Evolutionary conservation across 2,888 invertebrate species (phyloP), one percentile per base, ranked within the genome.

Genomic region (Acanthosepion lycidas): DNA sequence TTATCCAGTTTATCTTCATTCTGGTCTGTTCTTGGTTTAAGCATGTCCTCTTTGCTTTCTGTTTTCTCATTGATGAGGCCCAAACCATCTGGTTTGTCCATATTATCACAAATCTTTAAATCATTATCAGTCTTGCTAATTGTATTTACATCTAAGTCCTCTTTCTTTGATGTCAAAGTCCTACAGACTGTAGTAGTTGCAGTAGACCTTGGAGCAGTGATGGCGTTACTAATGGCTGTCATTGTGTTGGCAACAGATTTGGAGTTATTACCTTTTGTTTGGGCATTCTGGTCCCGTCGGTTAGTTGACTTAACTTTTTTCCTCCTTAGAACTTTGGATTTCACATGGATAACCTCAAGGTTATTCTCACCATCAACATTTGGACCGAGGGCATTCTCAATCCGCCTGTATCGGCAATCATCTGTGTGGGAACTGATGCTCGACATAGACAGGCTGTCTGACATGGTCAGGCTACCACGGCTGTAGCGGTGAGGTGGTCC

Each of bases 261-360:
- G 0, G 12, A n/a, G 6, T 6, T 48, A 51, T 92, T 49, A 9
- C 51, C 53, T 26, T 92, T 92, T 6, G 51, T 28, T 12, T 15
- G 15, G 28, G 51, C 1, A 18, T 92, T 55, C 15, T 28, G 28
- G 51, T 94, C 55, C 23, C 48, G 33, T 3, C 92, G 92, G 26
- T 23, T 42, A 6, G 5, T 49, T 9, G 49, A 53, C 93, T 95
- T 96, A 92, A 95, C 95, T 55, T 91, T 95, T 94, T 95, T 95
- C 26, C 55, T 91, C 94, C 94, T 95, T 95, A 94, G 94, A 28
- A 94, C 94, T 91, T 95, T 96, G 28, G 95, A 94, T 94, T 95
- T 96, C 51, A 96, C 95, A n/a, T 95, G 95, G 55, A 96, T 96
- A 93, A 96, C 96, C 95, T 96, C 96, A n/a, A 96, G 95, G 33